phyloP scores from a whole-genome alignment of 1,140 invertebrate species.

The Eupristina koningsbergeri region DNA sequence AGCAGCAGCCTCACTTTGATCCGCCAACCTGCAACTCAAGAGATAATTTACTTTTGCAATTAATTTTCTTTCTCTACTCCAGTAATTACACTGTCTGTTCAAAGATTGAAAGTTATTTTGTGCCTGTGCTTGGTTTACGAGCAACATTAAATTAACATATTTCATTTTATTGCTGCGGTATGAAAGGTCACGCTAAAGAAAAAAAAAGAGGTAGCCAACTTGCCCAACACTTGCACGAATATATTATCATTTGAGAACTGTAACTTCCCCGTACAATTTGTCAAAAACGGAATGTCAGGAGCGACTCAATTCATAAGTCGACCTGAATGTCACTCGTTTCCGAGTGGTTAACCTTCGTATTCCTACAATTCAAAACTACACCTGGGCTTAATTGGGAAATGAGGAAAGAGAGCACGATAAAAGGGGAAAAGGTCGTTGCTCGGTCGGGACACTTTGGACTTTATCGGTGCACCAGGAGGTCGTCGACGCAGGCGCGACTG shows the following conservation, averaged over 20 bases:
- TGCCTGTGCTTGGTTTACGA: not conserved
- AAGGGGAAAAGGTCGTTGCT: conserved; percentile 50
- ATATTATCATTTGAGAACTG: not conserved
- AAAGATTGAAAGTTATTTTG: not conserved
- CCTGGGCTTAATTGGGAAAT: not conserved
- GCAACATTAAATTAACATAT: not conserved
- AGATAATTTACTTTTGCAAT: not conserved
- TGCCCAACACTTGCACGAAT: not conserved
- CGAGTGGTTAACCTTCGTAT: no score
- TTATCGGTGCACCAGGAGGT: conserved; percentile 51
- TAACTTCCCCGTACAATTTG: not conserved
- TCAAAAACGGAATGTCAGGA: not conserved
- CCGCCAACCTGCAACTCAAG: not conserved
- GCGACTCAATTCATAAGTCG: not conserved
- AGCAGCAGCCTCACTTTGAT: not conserved
- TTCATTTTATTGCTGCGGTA: not conserved
- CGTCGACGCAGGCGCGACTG: conserved; percentile 38
- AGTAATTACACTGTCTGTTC: not conserved
- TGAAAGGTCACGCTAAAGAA: not conserved
- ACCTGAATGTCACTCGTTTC: not conserved
- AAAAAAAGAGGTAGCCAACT: not conserved
- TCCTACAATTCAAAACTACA: not conserved
- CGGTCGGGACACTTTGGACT: conserved; percentile 63
- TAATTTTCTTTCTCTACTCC: not conserved
- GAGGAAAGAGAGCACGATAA: not conserved